These are phyloP conservation scores for Harpagoxenus sublaevis DNA, from an alignment of 2,888 invertebrate species.

Conservation along the genomic window DNA sequence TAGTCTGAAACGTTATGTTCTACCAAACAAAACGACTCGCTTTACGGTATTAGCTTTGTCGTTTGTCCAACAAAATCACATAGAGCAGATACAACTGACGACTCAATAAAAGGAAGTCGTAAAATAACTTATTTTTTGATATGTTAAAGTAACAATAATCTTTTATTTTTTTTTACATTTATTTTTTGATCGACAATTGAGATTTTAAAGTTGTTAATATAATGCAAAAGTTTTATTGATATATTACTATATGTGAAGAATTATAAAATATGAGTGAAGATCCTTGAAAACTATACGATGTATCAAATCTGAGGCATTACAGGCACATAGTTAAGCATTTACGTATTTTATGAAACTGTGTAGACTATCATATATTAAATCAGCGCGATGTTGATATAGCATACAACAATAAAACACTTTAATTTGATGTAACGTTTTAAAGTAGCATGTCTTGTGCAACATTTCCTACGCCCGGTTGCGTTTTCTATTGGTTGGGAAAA, in stretches of 20 bases:
- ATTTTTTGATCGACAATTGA: not conserved
- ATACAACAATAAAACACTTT: not conserved
- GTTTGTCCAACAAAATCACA: not conserved
- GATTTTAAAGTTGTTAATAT: not conserved
- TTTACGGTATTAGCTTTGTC: not conserved
- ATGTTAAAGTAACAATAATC: not conserved
- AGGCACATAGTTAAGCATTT: not conserved
- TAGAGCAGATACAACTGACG: not conserved
- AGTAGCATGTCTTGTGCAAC: not conserved
- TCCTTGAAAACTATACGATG: not conserved
- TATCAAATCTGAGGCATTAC: not conserved
- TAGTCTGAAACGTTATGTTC: conserved; percentile 27
- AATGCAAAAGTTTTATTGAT: conserved; percentile 1
- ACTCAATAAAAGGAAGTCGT: not conserved
- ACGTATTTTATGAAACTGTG: not conserved
- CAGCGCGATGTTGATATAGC: not conserved
- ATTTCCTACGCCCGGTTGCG: not conserved
- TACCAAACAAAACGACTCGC: not conserved
- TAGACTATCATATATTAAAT: not conserved
- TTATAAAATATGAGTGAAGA: not conserved
- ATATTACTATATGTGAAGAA: not conserved
- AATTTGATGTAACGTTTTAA: not conserved
- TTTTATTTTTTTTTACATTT: not conserved
- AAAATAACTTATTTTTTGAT: not conserved
- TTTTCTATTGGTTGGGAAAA: conserved; percentile 5